These are phyloP conservation scores for Oxytorus armatus DNA, from an alignment of 2,888 invertebrate species.

Conservation along the genomic window DNA sequence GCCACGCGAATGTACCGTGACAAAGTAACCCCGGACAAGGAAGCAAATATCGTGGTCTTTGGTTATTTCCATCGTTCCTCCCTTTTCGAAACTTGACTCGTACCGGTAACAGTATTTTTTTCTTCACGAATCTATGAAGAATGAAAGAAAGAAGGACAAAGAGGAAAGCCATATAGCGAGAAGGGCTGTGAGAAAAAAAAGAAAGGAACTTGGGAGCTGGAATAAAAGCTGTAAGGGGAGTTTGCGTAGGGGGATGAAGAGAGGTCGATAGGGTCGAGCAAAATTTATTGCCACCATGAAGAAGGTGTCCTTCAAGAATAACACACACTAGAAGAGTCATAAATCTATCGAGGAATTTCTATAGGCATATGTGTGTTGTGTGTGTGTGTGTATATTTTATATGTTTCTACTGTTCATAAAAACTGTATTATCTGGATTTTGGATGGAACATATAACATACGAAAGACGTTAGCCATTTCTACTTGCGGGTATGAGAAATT, in stretches of 20 bases:
- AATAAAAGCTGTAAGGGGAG: constrained; percentile 45
- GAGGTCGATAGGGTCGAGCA: constrained; percentile 59
- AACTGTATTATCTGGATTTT: constrained; percentile 37
- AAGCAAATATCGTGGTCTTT: constrained; percentile 58
- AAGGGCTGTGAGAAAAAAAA: constrained; percentile 27
- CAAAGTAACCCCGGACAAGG: constrained; percentile 71
- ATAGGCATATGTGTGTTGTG: constrained; percentile 22
- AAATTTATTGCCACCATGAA: constrained; percentile 66
- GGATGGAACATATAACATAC: constrained; percentile 7
- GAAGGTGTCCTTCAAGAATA: constrained; percentile 66
- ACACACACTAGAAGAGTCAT: constrained; percentile 59
- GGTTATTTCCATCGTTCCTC: constrained; percentile 52
- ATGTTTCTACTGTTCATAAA: constrained; percentile 52
- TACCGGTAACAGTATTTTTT: constrained; percentile 46
- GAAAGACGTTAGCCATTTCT: neutral
- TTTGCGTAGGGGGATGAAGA: constrained; percentile 41
- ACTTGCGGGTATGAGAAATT: neutral
- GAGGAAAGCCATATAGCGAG: constrained; percentile 13
- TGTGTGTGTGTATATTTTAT: constrained; percentile 23
- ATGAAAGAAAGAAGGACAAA: constrained; percentile 35
- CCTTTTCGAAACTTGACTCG: constrained; percentile 20
- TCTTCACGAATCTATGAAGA: constrained; percentile 53
- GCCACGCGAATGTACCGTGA: constrained; percentile 74
- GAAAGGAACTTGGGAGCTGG: constrained; percentile 33
- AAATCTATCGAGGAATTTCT: constrained; percentile 58